Evolutionary conservation across 1,140 invertebrate species (phyloP), one percentile per base, ranked within the genome.

Genomic region (Drosophila ananassae): DNA sequence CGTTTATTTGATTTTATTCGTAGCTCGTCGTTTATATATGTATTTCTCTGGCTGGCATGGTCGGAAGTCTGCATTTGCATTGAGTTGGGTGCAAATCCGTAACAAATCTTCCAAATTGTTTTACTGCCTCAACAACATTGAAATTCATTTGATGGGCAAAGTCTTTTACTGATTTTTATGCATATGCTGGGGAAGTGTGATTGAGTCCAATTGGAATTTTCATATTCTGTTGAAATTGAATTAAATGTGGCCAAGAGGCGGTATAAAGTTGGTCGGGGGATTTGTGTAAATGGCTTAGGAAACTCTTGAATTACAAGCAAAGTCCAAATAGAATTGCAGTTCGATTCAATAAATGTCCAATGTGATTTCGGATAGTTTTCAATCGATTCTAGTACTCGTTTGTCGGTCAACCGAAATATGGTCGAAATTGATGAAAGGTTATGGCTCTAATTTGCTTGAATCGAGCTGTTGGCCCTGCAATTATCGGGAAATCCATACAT

Each of bases 61-160:
- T 72, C 28, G 53, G 53, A 8, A n/a, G 8, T 50, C 41, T 48
- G 41, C 54, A 58, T 57, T 53, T 55, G 62, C 46, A 69, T 73
- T 81, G 78, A 80, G 78, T 81, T 73, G 78, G 78, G 73, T 77
- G 78, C 73, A 81, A 81, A 81, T 81, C 78, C 78, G 78, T 77
- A 77, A 81, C 78, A 81, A 81, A 81, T 81, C 78, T 81, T 81
- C 67, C 30, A 81, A 81, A 81, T 81, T 81, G 78, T 81, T 81
- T 81, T 73, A 81, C 67, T 73, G 62, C 62, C 77, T 79, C 53
- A 17, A n/a, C 53, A 47, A n/a, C 32, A 21, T 79, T 54, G 78
- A 73, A 81, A 81, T 81, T 81, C 78, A 81, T 81, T 81, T 81
- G 57, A 67, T 77, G 56, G 79, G 39, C 52, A 30, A 81, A 81